These are phyloP conservation scores for Drosophila gaucha DNA, from an alignment of 2,888 invertebrate species.

Conservation along the genomic window DNA sequence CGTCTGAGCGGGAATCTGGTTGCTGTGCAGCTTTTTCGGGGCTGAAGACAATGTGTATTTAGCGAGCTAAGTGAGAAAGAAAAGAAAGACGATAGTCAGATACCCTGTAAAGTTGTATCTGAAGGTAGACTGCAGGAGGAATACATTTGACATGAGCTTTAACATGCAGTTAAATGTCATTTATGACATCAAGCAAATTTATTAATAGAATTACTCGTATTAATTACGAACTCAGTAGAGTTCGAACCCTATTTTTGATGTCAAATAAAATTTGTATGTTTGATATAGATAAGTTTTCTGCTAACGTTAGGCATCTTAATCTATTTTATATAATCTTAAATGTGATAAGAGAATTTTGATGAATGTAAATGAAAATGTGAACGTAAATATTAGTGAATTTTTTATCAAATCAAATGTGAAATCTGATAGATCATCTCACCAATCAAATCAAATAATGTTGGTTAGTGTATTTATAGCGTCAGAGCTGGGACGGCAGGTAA, in stretches of 20 bases:
- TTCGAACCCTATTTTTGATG: no score
- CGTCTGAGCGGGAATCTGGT: background rate
- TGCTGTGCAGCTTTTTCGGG: constrained; percentile 4
- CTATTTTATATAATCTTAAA: no score
- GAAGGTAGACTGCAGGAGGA: background rate
- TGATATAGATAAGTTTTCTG: no score
- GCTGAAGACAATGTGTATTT: constrained; percentile 41
- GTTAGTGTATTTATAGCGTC: constrained; percentile 47
- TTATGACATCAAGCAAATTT: no score
- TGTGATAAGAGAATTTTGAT: background rate
- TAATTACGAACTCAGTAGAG: no score
- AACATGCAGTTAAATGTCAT: constrained; percentile 1
- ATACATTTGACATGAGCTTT: background rate
- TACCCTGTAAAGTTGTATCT: constrained; percentile 12
- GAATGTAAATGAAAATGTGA: background rate
- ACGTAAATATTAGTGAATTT: background rate
- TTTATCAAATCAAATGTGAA: background rate
- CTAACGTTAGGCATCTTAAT: no score
- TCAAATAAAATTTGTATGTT: no score
- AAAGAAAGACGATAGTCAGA: background rate
- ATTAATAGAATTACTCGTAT: no score
- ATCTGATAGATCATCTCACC: constrained; percentile 7
- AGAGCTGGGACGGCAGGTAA: constrained; percentile 24
- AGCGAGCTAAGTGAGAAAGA: constrained; percentile 36
- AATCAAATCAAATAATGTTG: constrained; percentile 34